These are phyloP conservation scores for Zaprionus ghesquierei DNA, from an alignment of 1,140 invertebrate species.

Conservation along the genomic window DNA sequence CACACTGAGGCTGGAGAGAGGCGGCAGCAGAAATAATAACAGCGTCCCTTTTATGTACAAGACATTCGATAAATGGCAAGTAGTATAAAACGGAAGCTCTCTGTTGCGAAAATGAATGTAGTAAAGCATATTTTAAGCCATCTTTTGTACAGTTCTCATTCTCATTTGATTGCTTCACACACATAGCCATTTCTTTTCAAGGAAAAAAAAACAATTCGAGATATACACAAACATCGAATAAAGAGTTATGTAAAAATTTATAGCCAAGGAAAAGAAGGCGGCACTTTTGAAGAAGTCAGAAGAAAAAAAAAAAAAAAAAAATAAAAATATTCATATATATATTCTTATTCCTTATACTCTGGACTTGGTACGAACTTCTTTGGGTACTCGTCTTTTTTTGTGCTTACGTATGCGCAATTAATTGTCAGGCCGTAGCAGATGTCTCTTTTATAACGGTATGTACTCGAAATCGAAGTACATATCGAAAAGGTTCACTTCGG, in stretches of 20 bases:
- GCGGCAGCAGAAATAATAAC: slow-evolving; percentile 59
- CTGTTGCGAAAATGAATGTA: slow-evolving; percentile 79
- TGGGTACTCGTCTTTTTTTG: slow-evolving; percentile 41
- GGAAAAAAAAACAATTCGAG: not conserved
- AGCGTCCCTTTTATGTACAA: slow-evolving; percentile 68
- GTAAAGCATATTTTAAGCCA: slow-evolving; percentile 83
- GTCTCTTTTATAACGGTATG: slow-evolving; percentile 17
- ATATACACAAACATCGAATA: not conserved
- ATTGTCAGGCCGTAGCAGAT: slow-evolving; percentile 35
- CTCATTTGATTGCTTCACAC: slow-evolving; percentile 18
- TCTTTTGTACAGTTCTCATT: slow-evolving; percentile 76
- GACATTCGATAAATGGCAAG: slow-evolving; percentile 16
- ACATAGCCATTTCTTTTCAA: slow-evolving; percentile 29
- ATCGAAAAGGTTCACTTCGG: not conserved
- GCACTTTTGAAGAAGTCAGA: not conserved
- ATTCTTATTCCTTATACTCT: slow-evolving; percentile 12
- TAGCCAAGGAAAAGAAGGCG: slow-evolving; percentile 11
- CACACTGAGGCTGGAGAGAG: slow-evolving; percentile 16
- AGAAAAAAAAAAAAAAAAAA: not conserved
- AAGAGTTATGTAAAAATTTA: not conserved
- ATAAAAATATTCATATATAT: not conserved
- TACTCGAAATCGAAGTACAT: not conserved
- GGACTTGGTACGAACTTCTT: slow-evolving; percentile 21
- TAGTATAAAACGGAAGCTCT: slow-evolving; percentile 73
- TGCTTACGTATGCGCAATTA: slow-evolving; percentile 71